Evolutionary conservation across 1,140 invertebrate genomes (phyloP).

Genomic region (Eumaeus atala): DNA sequence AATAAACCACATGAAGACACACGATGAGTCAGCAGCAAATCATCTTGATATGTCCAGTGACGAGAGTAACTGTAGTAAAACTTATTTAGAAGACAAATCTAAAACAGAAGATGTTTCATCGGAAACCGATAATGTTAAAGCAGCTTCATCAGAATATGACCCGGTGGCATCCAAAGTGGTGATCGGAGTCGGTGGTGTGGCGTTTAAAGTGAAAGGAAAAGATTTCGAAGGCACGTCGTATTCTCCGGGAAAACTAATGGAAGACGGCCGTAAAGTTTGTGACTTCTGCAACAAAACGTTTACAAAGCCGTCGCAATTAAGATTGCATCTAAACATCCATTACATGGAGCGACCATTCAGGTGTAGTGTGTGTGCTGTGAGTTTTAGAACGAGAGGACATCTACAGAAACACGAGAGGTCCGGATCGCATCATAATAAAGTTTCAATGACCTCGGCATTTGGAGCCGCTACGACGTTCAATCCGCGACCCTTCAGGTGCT

Average conservation of each 20-base stretch:
- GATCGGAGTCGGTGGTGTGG: constrained; percentile 68
- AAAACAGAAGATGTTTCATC: constrained; percentile 40
- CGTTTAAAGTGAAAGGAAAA: constrained; percentile 68
- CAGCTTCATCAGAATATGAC: constrained; percentile 49
- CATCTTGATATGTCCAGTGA: constrained; percentile 44
- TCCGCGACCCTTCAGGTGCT: constrained; percentile 95
- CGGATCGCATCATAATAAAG: constrained; percentile 93
- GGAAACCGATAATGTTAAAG: constrained; percentile 45
- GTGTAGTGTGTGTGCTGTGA: constrained; percentile 92
- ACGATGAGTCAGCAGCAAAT: constrained; percentile 46
- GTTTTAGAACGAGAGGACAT: constrained; percentile 93
- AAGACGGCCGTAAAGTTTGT: constrained; percentile 89
- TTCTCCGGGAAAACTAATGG: constrained; percentile 74
- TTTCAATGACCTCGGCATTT: constrained; percentile 90
- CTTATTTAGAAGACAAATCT: constrained; percentile 38
- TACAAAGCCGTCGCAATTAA: constrained; percentile 90
- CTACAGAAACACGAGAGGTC: constrained; percentile 93
- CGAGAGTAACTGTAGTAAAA: constrained; percentile 46
- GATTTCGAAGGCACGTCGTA: constrained; percentile 60
- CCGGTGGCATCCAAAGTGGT: constrained; percentile 70
- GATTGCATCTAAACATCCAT: constrained; percentile 96
- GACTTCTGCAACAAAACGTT: constrained; percentile 93
- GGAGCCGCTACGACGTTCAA: constrained; percentile 89
- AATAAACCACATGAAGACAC: constrained; percentile 71
- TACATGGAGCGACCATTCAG: constrained; percentile 94